These are phyloP conservation scores for Lapara coniferarum DNA, from an alignment of 2,888 invertebrate genomes.

Conservation along the genomic window DNA sequence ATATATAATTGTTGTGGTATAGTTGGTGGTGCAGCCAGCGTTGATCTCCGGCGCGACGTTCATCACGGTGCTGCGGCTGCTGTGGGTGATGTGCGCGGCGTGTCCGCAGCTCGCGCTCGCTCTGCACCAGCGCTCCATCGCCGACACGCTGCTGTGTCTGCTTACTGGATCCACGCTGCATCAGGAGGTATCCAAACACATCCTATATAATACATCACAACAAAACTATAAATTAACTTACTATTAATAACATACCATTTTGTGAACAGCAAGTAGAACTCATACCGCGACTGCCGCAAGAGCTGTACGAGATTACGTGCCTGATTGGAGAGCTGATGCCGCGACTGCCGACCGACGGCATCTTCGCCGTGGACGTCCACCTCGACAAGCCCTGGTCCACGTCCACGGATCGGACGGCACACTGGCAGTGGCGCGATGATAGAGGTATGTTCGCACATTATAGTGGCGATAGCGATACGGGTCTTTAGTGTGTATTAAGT, in stretches of 20 bases:
- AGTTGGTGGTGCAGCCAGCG: constrained; percentile 97
- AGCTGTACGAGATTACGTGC: constrained; percentile 98
- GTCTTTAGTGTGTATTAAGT: neutral
- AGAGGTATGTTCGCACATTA: constrained; percentile 79
- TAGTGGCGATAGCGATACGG: too few relatives aligned
- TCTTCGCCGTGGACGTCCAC: constrained; percentile 96
- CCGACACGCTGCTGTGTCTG: constrained; percentile 96
- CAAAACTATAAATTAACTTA: too few relatives aligned
- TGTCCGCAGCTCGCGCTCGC: constrained; percentile 97
- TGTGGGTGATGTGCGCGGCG: constrained; percentile 97
- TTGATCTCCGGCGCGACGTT: constrained; percentile 97
- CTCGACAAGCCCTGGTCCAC: constrained; percentile 89
- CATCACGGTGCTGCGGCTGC: constrained; percentile 97
- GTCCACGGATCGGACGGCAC: constrained; percentile 93
- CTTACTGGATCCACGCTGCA: constrained; percentile 93
- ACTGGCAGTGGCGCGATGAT: constrained; percentile 99
- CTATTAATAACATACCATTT: neutral
- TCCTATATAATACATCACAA: neutral
- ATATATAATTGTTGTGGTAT: constrained; percentile 40
- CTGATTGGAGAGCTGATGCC: constrained; percentile 99
- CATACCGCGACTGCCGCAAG: constrained; percentile 96
- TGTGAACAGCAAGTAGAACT: constrained; percentile 88
- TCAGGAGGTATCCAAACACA: constrained; percentile 57
- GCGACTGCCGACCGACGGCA: constrained; percentile 96
- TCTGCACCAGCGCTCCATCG: constrained; percentile 96